Base-by-base conservation (phyloP, 2,797 vertebrate genomes). In the Pipistrellus kuhlii region DNA sequence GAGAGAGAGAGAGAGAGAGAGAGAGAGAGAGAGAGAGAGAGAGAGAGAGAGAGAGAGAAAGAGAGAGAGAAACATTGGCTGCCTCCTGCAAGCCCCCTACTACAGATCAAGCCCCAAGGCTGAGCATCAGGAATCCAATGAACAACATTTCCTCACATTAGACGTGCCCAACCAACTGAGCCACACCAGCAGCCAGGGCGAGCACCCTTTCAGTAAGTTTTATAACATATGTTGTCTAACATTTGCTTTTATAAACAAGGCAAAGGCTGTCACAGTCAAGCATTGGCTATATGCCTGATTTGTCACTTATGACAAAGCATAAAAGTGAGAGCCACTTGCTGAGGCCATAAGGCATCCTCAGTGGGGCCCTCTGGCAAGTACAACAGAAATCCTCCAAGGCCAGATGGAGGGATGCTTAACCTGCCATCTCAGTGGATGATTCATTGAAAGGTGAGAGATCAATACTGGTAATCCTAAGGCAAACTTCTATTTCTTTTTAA, bases 291-390 rank as follows among this genome's bases (percentile, higher is more conserved):
- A 68, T 41, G 30, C 10, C 82, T 75, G 55, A 81, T 62, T 13
- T 73, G 53, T 87, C 88, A 87, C 38, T 80, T 83, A 66, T 30
- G 30, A 20, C 30, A 55, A 55, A 95, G 25, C 27, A 86, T 64
- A 51, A 93, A 59, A 30, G 72, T 86, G 17, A 92, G 53, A 41
- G 21, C 69, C 35, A 68, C n/a, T 59, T 59, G 8, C 5, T 9
- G 73, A 46, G 44, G 55, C 76, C 53, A 90, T 41, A 71, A 69
- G 14, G 14, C 32, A 27, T 62, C 8, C 30, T 41, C 12, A 25
- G 1, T 1, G 3, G 35, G 73, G 64, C 38, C 69, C 73, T 83
- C 64, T 46, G 77, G n/a, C 44, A 88, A 88, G 88, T 7, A 72
- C 17, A 44, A 35, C 1, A 44, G n/a, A 69, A 32, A 23, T 86